A percentile compares a stretch with the other conserved stretches of the same genome.
Conservation (phyloP, 2,888 invertebrate species). For the Drosophila villosipedis region DNA sequence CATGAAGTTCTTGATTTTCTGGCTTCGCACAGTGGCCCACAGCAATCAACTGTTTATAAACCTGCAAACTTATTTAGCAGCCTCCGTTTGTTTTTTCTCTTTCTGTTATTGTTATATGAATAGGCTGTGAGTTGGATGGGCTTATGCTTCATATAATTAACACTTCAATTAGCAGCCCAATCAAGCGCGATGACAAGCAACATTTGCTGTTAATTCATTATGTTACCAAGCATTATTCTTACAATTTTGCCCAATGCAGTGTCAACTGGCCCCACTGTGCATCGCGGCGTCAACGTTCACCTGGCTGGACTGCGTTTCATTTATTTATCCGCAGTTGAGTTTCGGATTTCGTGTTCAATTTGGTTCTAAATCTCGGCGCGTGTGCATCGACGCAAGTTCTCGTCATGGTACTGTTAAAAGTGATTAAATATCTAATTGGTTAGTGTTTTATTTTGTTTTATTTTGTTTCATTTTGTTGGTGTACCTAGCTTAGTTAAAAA, state of each 20-base stretch:
- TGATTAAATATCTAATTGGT: constrained; percentile 83
- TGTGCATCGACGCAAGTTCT: constrained; percentile 67
- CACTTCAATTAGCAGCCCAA: not conserved
- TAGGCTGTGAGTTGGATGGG: not conserved
- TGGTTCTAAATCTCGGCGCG: constrained; percentile 80
- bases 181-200: constrained; percentile 6
- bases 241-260: not conserved
- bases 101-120: not conserved
- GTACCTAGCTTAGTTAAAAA: constrained; percentile 3
- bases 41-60: not conserved
- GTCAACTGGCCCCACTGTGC: constrained; percentile 50
- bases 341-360: constrained; percentile 78
- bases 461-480: not conserved
- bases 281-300: constrained; percentile 33
- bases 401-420: constrained; percentile 80
- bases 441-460: constrained; percentile 52
- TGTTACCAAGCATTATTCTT: not conserved
- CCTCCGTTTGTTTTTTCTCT: not conserved
- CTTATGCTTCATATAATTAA: not conserved
- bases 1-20: constrained; percentile 63
- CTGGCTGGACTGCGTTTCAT: constrained; percentile 44
- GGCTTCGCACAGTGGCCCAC: constrained; percentile 34
- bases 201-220: not conserved
- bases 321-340: constrained; percentile 66
- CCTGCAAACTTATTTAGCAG: not conserved